Evolutionary conservation across 2,888 invertebrate genomes (phyloP).

Genomic region (Argyra leucocephala): DNA sequence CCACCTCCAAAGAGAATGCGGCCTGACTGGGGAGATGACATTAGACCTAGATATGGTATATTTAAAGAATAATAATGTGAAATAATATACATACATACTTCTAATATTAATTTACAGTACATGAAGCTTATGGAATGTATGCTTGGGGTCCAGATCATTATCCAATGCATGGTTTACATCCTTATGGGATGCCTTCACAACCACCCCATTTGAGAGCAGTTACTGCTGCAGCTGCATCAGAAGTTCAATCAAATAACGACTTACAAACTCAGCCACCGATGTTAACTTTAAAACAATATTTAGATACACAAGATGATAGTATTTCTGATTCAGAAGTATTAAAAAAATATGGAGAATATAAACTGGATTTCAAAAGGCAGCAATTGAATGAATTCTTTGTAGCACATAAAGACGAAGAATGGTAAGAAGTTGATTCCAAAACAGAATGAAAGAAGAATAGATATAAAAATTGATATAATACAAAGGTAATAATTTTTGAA

Average conservation of each 20-base stretch:
- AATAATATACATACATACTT: not conserved
- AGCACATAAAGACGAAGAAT: conserved; percentile 99
- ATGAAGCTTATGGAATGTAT: conserved; percentile 41
- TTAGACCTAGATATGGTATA: conserved; percentile 43
- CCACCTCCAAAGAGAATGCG: conserved; percentile 70
- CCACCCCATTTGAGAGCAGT: conserved; percentile 29
- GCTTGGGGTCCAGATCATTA: conserved; percentile 41
- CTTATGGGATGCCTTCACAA: conserved; percentile 27
- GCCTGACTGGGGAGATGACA: conserved; percentile 57
- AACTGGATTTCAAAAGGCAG: conserved; percentile 89
- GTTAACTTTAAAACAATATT: conserved; percentile 94
- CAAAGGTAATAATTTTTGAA: conserved; percentile 7
- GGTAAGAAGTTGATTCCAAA: conserved; percentile 55
- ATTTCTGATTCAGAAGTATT: conserved; percentile 96
- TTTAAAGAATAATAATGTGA: not conserved
- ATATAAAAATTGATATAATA: conserved; percentile 8
- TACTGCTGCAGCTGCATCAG: conserved; percentile 13
- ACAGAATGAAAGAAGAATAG: not conserved
- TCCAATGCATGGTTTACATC: conserved; percentile 36
- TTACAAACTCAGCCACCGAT: conserved; percentile 79
- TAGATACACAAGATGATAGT: conserved; percentile 92
- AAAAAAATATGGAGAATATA: conserved; percentile 95
- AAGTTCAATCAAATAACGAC: conserved; percentile 32
- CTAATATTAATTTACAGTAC: conserved; percentile 28
- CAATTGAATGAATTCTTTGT: conserved; percentile 98